phyloP scores from a whole-genome alignment of 2,888 invertebrate species.

The Eudasyphora cyanicolor region DNA sequence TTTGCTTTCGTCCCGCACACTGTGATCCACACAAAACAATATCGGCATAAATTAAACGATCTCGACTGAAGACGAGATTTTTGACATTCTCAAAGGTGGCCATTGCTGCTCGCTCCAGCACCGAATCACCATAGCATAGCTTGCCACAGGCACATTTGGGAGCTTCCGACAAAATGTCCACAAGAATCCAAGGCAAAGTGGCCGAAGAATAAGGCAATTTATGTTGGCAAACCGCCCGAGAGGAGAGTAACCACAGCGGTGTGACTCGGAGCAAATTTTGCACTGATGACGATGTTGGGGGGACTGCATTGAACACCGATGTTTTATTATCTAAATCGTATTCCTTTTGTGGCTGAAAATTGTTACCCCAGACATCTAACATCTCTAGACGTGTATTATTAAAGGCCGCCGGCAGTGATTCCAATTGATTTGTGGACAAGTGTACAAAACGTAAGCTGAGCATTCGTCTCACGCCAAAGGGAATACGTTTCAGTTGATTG shows the following conservation, averaged over 20 bases:
- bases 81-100: constrained; percentile 76
- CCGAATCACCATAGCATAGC: constrained; percentile 72
- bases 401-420: constrained; percentile 76
- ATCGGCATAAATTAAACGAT: constrained; percentile 77
- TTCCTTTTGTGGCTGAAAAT: constrained; percentile 69
- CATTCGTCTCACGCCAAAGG: constrained; percentile 84
- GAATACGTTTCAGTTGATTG: constrained; percentile 83
- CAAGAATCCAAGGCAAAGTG: constrained; percentile 74
- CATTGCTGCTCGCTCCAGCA: constrained; percentile 74
- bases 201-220: constrained; percentile 71
- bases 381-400: constrained; percentile 74
- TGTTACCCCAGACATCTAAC: constrained; percentile 78
- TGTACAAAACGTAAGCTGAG: constrained; percentile 74
- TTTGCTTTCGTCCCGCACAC: constrained; percentile 70
- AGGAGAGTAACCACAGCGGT: constrained; percentile 76
- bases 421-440: constrained; percentile 75
- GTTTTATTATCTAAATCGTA: constrained; percentile 48
- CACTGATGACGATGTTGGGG: constrained; percentile 69
- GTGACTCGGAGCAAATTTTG: constrained; percentile 48
- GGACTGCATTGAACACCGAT: background rate
- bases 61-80: constrained; percentile 76
- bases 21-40: constrained; percentile 75
- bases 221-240: constrained; percentile 70
- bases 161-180: constrained; percentile 75
- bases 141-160: constrained; percentile 77